These are phyloP conservation scores for Zygaena filipendulae DNA, from an alignment of 2,888 invertebrate species.

Conservation along the genomic window DNA sequence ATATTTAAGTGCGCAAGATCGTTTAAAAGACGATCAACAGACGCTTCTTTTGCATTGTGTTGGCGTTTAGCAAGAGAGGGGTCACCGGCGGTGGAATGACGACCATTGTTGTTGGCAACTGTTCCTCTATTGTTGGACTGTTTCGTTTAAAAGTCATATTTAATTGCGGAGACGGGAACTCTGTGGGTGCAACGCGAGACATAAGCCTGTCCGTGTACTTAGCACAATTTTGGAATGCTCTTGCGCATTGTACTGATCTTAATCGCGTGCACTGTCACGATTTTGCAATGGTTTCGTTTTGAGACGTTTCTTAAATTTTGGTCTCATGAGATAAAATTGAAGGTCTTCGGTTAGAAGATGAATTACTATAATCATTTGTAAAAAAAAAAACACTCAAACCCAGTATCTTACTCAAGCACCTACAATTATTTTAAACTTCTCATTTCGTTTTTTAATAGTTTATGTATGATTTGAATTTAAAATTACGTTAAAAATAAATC, in stretches of 20 bases:
- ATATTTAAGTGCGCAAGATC: slow-evolving; percentile 52
- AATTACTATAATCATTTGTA: too few species aligned
- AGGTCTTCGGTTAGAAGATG: too few species aligned
- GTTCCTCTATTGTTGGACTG: slow-evolving; percentile 41
- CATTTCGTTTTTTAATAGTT: too few species aligned
- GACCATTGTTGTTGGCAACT: slow-evolving; percentile 43
- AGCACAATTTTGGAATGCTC: slow-evolving; percentile 25
- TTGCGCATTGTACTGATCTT: slow-evolving; percentile 29
- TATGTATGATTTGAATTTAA: too few species aligned
- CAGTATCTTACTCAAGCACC: too few species aligned
- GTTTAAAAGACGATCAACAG: slow-evolving; percentile 62
- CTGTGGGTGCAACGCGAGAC: slow-evolving; percentile 25
- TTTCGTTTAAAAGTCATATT: slow-evolving; percentile 47
- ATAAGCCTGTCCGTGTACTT: slow-evolving; percentile 21
- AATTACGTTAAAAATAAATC: too few species aligned
- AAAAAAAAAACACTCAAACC: too few species aligned
- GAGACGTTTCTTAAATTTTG: background rate
- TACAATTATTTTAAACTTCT: too few species aligned
- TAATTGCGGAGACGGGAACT: slow-evolving; percentile 34
- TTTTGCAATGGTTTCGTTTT: slow-evolving; percentile 29
- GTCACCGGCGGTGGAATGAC: slow-evolving; percentile 35
- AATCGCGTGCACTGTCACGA: slow-evolving; percentile 32
- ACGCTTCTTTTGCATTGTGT: slow-evolving; percentile 49
- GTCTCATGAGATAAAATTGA: slow-evolving; percentile 25
- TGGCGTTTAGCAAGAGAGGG: slow-evolving; percentile 47